Base-by-base conservation (phyloP, 1,140 invertebrate genomes). In the Thaumetopoea pityocampa region DNA sequence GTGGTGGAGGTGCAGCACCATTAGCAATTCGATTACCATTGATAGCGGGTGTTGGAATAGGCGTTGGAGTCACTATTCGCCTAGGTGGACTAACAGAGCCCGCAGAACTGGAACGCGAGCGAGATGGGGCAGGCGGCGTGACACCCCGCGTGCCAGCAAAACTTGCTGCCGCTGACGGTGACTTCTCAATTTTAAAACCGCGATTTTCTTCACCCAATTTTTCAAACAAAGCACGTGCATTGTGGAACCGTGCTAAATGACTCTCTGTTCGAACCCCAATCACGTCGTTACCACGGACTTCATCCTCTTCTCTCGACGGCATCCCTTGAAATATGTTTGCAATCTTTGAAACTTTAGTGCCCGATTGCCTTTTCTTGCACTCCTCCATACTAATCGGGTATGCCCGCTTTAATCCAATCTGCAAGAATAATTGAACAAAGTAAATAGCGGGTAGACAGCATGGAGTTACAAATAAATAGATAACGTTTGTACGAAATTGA, bases 161-260 rank as follows among this genome's bases (percentile, higher is more conserved):
- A 41, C 76, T 84, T 2, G 78, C 70, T 6, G 80, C 80, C 3
- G 81, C 79, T 9, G 85, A 86, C 5, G 83, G 77, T 4, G 82
- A 85, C 52, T 86, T 86, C 43, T 85, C 83, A 48, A 85, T 85
- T 24, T 76, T 66, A 50, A 79, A 88, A 12, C 86, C 77, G 46
- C 88, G 86, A 63, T 90, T 91, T 54, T 93, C 92, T 42, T 93
- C 91, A 11, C 95, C 95, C 38, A 98, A 87, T 66, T 96, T 96
- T 76, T 97, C 96, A 81, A 98, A 98, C 11, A 98, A 87, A 12
- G 96, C 96, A 17, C 95, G 87, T 0, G 96, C 96, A 78, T 93
- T 96, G 69, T 97, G 97, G 79, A 98, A 98, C 29, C 96, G 86
- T 8, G 94, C 92, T 48, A 96, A 90, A 70, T 96, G 94, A 48